Evolutionary conservation across 2,113 vertebrate genomes (phyloP).

Genomic region (Megaptera novaeangliae): DNA sequence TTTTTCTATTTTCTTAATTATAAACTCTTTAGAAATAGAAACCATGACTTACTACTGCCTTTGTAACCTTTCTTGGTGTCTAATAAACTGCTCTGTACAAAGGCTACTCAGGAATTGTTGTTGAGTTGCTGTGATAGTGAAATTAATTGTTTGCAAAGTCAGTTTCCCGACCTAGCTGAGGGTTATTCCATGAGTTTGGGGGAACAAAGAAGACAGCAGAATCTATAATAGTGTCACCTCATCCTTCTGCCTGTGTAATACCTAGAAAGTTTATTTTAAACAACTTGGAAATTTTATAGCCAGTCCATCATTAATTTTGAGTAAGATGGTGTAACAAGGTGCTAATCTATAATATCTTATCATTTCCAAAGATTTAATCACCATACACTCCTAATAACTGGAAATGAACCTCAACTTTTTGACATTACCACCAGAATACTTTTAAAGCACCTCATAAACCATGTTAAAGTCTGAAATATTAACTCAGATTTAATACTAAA

Average conservation of each 20-base stretch:
- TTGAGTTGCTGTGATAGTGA: neutral
- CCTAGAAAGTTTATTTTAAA: slow-evolving; percentile 16
- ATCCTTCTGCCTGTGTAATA: neutral
- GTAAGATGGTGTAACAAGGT: neutral
- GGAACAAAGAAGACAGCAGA: neutral
- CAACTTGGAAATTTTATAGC: neutral
- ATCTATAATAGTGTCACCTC: neutral
- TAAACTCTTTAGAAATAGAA: neutral
- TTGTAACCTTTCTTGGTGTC: neutral
- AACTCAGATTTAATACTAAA: neutral
- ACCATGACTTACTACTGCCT: neutral
- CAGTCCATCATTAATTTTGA: neutral
- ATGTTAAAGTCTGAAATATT: neutral
- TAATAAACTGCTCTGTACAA: neutral
- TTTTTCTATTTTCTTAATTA: neutral
- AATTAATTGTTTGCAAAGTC: slow-evolving; percentile 15
- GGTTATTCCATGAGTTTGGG: neutral
- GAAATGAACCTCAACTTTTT: neutral
- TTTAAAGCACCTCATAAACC: neutral
- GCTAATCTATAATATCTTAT: neutral
- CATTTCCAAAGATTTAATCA: slow-evolving; percentile 1
- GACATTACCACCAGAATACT: neutral
- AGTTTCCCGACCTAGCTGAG: neutral
- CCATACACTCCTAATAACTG: neutral
- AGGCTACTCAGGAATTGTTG: neutral